Conservation (phyloP, 2,888 invertebrate genomes). For the Eutolmus rufibarbis region DNA sequence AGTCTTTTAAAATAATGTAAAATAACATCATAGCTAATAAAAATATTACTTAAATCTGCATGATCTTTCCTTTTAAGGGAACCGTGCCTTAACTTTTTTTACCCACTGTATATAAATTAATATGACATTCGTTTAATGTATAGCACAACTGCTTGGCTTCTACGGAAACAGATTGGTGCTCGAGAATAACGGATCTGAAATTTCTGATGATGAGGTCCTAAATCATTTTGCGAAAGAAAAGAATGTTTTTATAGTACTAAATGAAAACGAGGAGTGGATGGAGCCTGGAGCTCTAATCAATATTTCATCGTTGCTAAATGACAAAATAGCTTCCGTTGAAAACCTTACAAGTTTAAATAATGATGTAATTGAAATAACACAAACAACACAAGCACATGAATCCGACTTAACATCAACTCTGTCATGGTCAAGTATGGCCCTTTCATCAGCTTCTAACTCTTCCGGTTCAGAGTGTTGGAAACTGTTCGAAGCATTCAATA, state of each 20-base stretch:
- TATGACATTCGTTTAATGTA: no score
- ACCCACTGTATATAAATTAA: no score
- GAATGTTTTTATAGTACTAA: not conserved
- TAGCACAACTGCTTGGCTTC: not conserved
- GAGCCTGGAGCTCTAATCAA: no score
- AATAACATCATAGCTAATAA: no score
- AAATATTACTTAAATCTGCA: no score
- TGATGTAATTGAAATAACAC: not conserved
- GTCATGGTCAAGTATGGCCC: not conserved
- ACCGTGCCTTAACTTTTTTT: no score
- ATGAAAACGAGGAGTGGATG: no score
- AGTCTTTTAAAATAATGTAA: no score
- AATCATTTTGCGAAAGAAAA: not conserved
- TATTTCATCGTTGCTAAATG: no score
- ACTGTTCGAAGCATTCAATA: not conserved
- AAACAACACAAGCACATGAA: not conserved
- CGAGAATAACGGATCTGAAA: slow-evolving; percentile 23
- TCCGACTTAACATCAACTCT: not conserved
- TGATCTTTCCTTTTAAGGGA: no score
- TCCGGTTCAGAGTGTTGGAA: not conserved
- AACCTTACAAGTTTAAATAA: no score
- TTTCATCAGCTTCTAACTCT: not conserved
- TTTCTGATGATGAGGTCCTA: slow-evolving; percentile 12
- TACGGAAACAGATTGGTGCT: not conserved
- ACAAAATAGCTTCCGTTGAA: no score